phyloP scores from a whole-genome alignment of 23 tunicate species.

The Corella eumyota region DNA sequence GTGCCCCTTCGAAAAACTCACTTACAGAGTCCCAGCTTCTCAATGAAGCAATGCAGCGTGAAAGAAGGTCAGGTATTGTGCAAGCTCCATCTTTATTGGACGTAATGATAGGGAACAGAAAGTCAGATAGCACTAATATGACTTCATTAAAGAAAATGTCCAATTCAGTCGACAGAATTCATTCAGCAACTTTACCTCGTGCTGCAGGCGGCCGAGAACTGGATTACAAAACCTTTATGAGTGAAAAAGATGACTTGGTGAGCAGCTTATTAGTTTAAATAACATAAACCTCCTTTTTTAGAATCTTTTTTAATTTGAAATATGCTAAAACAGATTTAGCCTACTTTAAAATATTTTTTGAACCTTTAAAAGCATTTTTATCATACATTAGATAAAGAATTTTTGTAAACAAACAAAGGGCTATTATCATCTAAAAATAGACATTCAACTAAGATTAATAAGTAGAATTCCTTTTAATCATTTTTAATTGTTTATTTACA shows the following conservation, averaged over 20 bases:
- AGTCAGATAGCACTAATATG: background rate
- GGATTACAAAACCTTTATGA: too few species aligned
- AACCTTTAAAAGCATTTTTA: too few species aligned
- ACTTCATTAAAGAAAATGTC: constrained; percentile 15
- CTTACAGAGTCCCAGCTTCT: constrained; percentile 3
- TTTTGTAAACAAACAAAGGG: too few species aligned
- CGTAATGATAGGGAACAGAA: constrained; percentile 3
- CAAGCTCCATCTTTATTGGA: constrained; percentile 51
- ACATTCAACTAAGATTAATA: background rate
- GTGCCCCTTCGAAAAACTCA: constrained; percentile 7
- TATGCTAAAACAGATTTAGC: too few species aligned
- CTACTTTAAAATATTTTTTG: too few species aligned
- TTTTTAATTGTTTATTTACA: constrained; percentile 7
- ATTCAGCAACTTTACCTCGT: constrained; percentile 42
- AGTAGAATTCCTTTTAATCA: background rate
- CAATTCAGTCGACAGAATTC: constrained; percentile 17
- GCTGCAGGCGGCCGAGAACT: constrained; percentile 19
- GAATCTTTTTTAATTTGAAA: too few species aligned
- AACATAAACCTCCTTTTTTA: background rate
- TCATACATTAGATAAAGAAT: too few species aligned
- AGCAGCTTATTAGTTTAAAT: background rate
- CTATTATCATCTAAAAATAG: too few species aligned
- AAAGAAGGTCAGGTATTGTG: constrained; percentile 47
- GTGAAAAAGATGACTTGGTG: too few species aligned
- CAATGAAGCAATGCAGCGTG: constrained; percentile 6